A percentile compares a stretch with the other conserved stretches of the same genome.
Conservation (phyloP, 92 coral and sea anemone genomes). For the Palythoa caribaeorum region DNA sequence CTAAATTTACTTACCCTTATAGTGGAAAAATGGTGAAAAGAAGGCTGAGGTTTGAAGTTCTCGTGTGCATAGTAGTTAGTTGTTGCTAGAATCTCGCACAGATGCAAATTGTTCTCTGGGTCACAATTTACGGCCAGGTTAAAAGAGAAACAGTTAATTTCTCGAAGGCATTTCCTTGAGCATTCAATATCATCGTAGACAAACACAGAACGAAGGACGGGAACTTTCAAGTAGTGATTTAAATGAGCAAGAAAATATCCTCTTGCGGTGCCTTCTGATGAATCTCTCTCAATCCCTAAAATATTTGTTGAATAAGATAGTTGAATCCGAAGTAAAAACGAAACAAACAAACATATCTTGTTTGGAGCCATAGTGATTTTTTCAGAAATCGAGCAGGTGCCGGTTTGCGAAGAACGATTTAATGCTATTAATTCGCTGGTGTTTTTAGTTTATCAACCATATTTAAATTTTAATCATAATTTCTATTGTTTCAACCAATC, state of each 20-base stretch:
- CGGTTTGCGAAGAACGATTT: too few species aligned
- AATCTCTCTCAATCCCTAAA: too few species aligned
- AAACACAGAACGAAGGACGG: conserved; percentile 24
- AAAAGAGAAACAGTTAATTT: conserved; percentile 10
- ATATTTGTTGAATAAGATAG: too few species aligned
- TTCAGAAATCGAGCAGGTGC: too few species aligned
- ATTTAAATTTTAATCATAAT: too few species aligned
- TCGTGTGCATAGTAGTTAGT: conserved; percentile 4
- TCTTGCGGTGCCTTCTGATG: too few species aligned
- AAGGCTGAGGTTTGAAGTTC: not conserved
- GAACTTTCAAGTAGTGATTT: conserved; percentile 30
- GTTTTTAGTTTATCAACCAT: too few species aligned
- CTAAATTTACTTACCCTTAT: not conserved
- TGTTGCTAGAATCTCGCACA: conserved; percentile 18
- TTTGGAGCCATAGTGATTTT: too few species aligned
- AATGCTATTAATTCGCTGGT: too few species aligned
- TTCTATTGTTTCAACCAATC: too few species aligned
- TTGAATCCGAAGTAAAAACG: too few species aligned
- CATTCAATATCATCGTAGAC: conserved; percentile 10
- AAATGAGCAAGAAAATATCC: conserved; percentile 1
- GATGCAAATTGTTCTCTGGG: not conserved
- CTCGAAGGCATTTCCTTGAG: conserved; percentile 17
- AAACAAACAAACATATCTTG: too few species aligned
- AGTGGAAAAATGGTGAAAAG: conserved; percentile 28
- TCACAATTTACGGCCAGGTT: conserved; percentile 25